These are phyloP conservation scores for Hybognathus amarus DNA, from an alignment of 2,797 vertebrate genomes.

Conservation along the genomic window DNA sequence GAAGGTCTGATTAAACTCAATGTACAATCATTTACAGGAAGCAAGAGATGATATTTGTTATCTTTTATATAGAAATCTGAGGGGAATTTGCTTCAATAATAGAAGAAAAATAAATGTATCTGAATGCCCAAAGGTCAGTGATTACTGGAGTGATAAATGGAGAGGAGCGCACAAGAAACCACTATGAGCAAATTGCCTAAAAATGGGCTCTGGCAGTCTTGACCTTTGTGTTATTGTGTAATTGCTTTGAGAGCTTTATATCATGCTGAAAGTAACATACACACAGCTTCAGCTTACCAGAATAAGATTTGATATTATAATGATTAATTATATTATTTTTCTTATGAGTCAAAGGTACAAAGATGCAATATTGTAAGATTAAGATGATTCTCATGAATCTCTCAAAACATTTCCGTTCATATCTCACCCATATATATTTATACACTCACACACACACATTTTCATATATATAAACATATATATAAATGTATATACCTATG, in stretches of 20 bases:
- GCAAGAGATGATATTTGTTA: not conserved
- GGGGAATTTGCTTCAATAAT: not conserved
- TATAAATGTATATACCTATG: no score
- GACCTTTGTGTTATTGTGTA: constrained; percentile 29
- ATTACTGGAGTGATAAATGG: constrained; percentile 18
- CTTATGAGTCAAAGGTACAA: not conserved
- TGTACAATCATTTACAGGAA: not conserved
- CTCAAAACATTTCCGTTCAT: no score
- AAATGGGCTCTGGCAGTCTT: constrained; percentile 7
- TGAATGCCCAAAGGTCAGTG: not conserved
- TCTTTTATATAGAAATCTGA: not conserved
- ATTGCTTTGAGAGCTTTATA: constrained; percentile 27
- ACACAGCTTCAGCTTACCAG: not conserved
- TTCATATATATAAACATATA: no score
- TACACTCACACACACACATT: no score
- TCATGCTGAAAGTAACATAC: constrained; percentile 10
- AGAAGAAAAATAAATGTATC: not conserved
- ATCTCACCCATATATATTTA: no score
- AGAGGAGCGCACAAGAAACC: not conserved
- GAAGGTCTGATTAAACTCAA: not conserved
- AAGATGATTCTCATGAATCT: not conserved
- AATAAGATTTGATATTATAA: not conserved
- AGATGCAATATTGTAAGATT: not conserved
- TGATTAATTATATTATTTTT: not conserved
- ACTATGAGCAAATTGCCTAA: constrained; percentile 29